These are phyloP conservation scores for Dendrocincla tyrannina DNA, from an alignment of 2,797 vertebrate species.

Conservation along the genomic window DNA sequence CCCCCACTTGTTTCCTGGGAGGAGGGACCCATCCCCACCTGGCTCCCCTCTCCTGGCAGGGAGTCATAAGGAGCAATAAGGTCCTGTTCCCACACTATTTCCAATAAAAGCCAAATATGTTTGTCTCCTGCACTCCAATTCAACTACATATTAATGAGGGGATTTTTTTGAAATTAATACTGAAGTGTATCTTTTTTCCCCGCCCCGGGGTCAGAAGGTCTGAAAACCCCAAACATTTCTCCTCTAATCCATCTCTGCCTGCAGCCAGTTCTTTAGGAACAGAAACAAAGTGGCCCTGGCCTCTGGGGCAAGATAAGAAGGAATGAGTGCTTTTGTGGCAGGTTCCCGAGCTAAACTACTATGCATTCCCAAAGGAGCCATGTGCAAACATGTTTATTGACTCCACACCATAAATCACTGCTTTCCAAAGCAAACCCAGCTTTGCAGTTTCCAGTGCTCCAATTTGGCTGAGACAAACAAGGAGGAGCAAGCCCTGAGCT, in stretches of 20 bases:
- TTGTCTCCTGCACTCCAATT: background rate
- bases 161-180: background rate
- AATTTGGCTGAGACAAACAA: constrained; percentile 28
- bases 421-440: background rate
- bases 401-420: constrained; percentile 45
- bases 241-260: background rate
- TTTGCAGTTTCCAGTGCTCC: constrained; percentile 30
- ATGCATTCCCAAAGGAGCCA: constrained; percentile 18
- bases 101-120: background rate
- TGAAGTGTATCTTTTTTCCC: background rate
- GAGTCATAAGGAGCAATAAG: background rate
- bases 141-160: too few relatives aligned
- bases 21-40: background rate
- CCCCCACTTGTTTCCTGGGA: background rate
- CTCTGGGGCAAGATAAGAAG: constrained; percentile 36
- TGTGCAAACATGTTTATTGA: constrained; percentile 54
- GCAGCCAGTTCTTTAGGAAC: background rate
- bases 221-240: background rate
- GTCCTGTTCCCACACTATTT: background rate
- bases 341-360: constrained; percentile 33
- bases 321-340: background rate
- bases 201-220: background rate
- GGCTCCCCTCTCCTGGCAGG: background rate
- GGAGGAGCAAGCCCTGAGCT: constrained; percentile 22
- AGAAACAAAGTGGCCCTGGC: constrained; percentile 15